phyloP scores from a whole-genome alignment of 2,113 vertebrate species.

The Neogobius melanostomus region DNA sequence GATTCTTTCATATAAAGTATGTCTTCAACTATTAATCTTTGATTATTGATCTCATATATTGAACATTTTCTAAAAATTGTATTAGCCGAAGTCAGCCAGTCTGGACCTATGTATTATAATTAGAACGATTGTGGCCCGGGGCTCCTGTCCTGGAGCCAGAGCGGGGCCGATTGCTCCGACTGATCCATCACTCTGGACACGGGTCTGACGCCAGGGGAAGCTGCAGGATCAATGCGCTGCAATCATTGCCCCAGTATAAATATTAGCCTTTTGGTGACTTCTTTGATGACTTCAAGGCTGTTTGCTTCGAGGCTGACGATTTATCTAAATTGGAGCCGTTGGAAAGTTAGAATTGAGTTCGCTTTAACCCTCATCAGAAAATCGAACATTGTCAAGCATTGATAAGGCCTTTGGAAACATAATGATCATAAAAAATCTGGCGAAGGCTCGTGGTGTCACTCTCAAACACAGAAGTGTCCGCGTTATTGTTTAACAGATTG shows the following conservation, averaged over 20 bases:
- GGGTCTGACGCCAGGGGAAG: slow-evolving; percentile 65
- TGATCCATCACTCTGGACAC: slow-evolving; percentile 60
- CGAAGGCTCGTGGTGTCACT: slow-evolving; percentile 4
- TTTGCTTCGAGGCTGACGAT: slow-evolving; percentile 45
- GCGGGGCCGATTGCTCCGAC: not conserved
- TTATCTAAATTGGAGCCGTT: slow-evolving; percentile 67
- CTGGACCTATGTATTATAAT: too few species aligned
- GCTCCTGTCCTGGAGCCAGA: not conserved
- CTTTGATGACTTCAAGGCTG: slow-evolving; percentile 72
- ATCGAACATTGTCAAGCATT: slow-evolving; percentile 12
- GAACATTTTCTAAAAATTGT: too few species aligned
- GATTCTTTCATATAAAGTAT: too few species aligned
- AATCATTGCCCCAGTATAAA: slow-evolving; percentile 79
- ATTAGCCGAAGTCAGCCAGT: too few species aligned
- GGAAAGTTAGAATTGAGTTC: slow-evolving; percentile 54
- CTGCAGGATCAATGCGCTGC: slow-evolving; percentile 79
- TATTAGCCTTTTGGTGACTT: slow-evolving; percentile 73
- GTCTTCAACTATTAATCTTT: too few species aligned
- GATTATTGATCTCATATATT: too few species aligned
- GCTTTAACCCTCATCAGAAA: slow-evolving; percentile 18
- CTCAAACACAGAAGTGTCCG: slow-evolving; percentile 18
- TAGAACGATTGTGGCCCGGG: not conserved
- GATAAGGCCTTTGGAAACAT: not conserved
- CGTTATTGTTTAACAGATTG: slow-evolving; percentile 39
- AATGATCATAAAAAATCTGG: slow-evolving; percentile 8